Base-by-base conservation (phyloP, 1,140 invertebrate species). In the Hydropsyche tenuis region DNA sequence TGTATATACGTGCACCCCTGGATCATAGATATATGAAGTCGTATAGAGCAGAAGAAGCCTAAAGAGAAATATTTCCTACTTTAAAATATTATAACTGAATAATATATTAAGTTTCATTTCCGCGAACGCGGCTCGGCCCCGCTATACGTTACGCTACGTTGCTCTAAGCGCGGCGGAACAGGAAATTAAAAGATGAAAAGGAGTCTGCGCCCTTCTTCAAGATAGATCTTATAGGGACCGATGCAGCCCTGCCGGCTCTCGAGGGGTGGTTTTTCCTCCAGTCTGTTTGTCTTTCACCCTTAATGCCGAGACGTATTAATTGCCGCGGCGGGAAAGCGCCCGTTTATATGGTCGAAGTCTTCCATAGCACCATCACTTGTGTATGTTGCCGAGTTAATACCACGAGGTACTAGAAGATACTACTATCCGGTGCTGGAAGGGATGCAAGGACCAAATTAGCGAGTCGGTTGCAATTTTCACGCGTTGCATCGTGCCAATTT, bases 171-270 rank as follows among this genome's bases (percentile, higher is more conserved):
- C 69, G 62, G 53, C 73, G 71, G 73, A 77, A 77, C 76, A 77
- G 76, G 76, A 77, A 77, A 77, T 77, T 77, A 77, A 77, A 77
- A 77, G 76, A 77, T 77, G 76, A 77, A 77, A 77, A 72, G 73
- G 76, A 75, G 70, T 69, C 30, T 3, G 3, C 30, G 3, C 30
- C 30, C 30, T 37, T 16, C 14, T 20, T 51, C 48, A 4, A 3
- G 4, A 5, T 14, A 51, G 14, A 20, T 51, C 14, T 51, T 51
- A 51, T 16, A 51, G 14, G 20, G 14, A 51, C 3, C 48, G 9
- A 9, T 37, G 30, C 30, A 37, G 9, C 30, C 30, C 30, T 37
- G 3, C 3, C 30, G n/a, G n/a, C n/a, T n/a, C n/a, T n/a, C n/a
- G n/a, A 37, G 30, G 30, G 30, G 30, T 37, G 30, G 30, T 37